Percentiles rank a stretch among this genome's conserved stretches.
Evolutionary conservation across 2,113 vertebrate genomes (phyloP).

Genomic region (Microcebus jonahi): DNA sequence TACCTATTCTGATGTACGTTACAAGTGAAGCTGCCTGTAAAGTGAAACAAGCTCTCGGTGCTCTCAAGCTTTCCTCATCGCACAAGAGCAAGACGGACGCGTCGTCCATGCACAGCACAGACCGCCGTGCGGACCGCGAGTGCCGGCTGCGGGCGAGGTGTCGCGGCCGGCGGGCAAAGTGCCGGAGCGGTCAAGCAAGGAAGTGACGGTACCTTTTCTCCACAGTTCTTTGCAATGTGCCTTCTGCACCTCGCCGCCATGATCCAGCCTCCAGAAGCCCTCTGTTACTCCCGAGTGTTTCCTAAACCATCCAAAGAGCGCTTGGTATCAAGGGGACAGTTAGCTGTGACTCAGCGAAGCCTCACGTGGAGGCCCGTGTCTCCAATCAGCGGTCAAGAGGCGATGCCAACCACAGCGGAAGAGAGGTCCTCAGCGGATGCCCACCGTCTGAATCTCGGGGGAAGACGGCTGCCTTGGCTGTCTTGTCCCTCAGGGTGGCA

Average conservation of each 20-base stretch:
- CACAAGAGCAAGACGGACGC: too few relatives aligned
- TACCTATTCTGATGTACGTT: too few relatives aligned
- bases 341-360: neutral
- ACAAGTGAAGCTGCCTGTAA: too few relatives aligned
- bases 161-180: too few relatives aligned
- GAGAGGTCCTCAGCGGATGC: neutral
- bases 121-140: too few relatives aligned
- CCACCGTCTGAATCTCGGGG: neutral
- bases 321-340: neutral
- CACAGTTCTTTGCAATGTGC: rapidly evolving
- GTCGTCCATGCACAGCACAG: too few relatives aligned
- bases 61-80: too few relatives aligned
- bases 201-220: rapidly evolving
- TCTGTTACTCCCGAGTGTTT: neutral
- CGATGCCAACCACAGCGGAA: too few relatives aligned
- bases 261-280: neutral
- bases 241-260: rapidly evolving
- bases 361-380: rapidly evolving
- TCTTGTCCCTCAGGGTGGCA: neutral
- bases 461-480: rapidly evolving
- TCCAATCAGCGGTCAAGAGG: neutral
- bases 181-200: too few relatives aligned
- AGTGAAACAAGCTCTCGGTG: too few relatives aligned
- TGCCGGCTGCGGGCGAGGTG: too few relatives aligned
- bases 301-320: neutral